phyloP scores from a whole-genome alignment of 2,888 invertebrate genomes.

The Strigamia transsilvanica region DNA sequence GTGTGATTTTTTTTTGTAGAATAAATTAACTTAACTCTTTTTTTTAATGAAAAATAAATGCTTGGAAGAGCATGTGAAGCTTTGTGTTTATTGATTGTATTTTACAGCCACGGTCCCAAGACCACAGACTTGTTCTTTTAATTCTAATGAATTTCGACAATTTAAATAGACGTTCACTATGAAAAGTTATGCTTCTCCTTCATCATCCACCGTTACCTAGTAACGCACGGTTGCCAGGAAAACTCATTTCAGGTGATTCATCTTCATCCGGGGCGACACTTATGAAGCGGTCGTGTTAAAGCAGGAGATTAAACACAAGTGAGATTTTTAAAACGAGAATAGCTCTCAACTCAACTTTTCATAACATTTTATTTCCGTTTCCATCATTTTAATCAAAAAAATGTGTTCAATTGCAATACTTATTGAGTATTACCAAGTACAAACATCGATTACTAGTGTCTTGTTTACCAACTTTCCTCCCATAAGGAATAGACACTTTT shows the following conservation, averaged over 20 bases:
- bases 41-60: slow-evolving; percentile 28
- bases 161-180: neutral
- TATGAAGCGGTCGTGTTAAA: neutral
- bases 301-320: slow-evolving; percentile 32
- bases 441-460: neutral
- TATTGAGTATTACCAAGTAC: too few species aligned
- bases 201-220: slow-evolving; percentile 6
- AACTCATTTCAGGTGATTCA: slow-evolving; percentile 26
- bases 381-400: neutral
- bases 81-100: slow-evolving; percentile 2
- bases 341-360: neutral
- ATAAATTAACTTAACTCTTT: slow-evolving; percentile 38
- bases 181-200: slow-evolving; percentile 22
- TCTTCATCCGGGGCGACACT: slow-evolving; percentile 29
- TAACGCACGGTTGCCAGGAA: neutral
- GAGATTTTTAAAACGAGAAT: neutral
- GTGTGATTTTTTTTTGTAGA: slow-evolving; percentile 24
- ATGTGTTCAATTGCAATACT: too few species aligned
- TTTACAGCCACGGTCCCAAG: neutral
- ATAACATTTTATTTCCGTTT: neutral
- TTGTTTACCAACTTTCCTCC: neutral
- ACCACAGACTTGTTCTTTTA: neutral
- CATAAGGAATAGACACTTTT: neutral
- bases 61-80: neutral
- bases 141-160: slow-evolving; percentile 15